Evolutionary conservation across 2,888 invertebrate species (phyloP).

Genomic region (Agrotis puta): DNA sequence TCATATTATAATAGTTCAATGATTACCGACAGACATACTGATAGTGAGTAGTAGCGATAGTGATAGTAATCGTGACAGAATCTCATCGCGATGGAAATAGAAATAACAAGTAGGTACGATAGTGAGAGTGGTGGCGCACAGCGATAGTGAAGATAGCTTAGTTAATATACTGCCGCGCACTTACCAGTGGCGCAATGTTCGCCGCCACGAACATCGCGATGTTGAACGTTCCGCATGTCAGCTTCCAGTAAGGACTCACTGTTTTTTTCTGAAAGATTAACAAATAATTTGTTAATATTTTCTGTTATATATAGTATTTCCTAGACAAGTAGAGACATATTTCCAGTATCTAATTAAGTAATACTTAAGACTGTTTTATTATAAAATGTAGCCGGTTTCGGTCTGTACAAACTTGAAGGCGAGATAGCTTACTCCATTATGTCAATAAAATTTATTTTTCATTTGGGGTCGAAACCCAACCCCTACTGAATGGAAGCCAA

Average conservation of each 20-base stretch:
- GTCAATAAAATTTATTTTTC: too few relatives aligned
- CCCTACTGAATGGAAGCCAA: too few relatives aligned
- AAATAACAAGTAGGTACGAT: conserved; percentile 46
- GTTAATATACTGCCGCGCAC: conserved; percentile 51
- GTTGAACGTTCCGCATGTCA: conserved; percentile 83
- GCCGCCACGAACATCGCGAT: conserved; percentile 81
- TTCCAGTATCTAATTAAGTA: neutral
- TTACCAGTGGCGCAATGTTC: conserved; percentile 83
- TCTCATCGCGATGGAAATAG: conserved; percentile 34
- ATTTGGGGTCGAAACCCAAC: too few relatives aligned
- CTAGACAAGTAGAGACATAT: neutral
- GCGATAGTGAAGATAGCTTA: conserved; percentile 43
- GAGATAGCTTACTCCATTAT: too few relatives aligned
- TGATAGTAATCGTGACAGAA: conserved; percentile 50
- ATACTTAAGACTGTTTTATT: neutral
- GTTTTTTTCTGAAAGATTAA: conserved; percentile 77
- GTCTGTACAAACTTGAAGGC: too few relatives aligned
- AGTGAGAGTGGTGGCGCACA: conserved; percentile 49
- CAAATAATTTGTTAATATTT: neutral
- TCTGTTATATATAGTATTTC: neutral
- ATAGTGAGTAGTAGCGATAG: conserved; percentile 39
- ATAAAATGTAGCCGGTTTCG: too few relatives aligned
- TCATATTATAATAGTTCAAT: conserved; percentile 19
- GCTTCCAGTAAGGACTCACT: conserved; percentile 83
- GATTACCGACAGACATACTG: conserved; percentile 7